phyloP scores from a whole-genome alignment of 2,797 vertebrate species.

The Peromyscus aztecus region DNA sequence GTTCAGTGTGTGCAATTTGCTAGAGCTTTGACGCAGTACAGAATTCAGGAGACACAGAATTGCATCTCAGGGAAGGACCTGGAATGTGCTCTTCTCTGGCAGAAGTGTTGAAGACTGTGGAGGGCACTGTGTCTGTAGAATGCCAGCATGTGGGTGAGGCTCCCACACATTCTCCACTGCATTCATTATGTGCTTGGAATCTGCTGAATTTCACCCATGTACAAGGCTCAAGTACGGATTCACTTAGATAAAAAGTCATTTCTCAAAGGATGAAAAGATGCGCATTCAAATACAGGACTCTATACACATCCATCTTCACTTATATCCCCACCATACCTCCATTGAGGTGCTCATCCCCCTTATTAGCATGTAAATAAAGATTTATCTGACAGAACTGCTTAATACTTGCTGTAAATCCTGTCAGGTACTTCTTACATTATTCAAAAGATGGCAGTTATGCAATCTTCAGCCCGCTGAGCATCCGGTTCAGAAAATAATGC shows the following conservation, averaged over 20 bases:
- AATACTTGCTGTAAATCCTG: neutral
- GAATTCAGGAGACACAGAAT: too few species aligned
- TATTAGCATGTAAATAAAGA: neutral
- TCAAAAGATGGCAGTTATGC: neutral
- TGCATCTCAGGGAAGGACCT: neutral
- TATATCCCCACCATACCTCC: neutral
- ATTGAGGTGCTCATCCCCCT: neutral
- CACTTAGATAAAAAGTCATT: neutral
- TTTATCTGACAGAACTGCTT: neutral
- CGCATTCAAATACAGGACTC: neutral
- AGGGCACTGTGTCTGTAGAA: fast-evolving
- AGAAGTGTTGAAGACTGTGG: too few species aligned
- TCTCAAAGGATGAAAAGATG: neutral
- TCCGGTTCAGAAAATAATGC: neutral
- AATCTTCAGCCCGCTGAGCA: neutral
- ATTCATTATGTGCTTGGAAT: too few species aligned
- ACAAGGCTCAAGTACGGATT: neutral
- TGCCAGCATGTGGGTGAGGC: too few species aligned
- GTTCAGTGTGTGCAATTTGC: neutral
- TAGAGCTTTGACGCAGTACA: neutral
- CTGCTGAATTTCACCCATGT: neutral
- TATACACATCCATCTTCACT: neutral
- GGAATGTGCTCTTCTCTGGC: neutral
- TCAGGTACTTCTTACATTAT: conserved; percentile 29
- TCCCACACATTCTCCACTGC: neutral